Base-by-base conservation (phyloP, 2,888 invertebrate genomes). In the Melieria omissa region DNA sequence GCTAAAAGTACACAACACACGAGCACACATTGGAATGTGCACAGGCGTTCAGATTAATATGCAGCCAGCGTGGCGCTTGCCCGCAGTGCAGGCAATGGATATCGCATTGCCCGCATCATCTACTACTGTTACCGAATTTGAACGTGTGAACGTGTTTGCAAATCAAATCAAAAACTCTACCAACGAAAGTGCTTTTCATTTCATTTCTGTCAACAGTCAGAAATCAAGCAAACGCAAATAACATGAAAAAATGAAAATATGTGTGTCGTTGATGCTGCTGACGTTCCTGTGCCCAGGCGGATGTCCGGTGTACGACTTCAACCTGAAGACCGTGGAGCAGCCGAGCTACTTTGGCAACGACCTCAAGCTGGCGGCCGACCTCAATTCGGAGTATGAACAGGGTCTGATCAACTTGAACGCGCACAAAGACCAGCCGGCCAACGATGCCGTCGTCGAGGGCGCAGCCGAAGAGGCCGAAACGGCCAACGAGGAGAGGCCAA, bases 1-100 rank as follows among this genome's bases (percentile, higher is more conserved):
- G 95, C 96, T 97, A 88, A 71, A 81, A 82, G 69, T 44, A 67
- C 42, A 61, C 9, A 42, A 58, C 57, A 47, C 47, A 47, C n/a
- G 14, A 9, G n/a, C 16, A 29, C 29, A 29, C 29, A 29, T 29
- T 29, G 29, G 29, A 29, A 29, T 29, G 29, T 29, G 29, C 29
- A 29, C 29, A 29, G 3, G 29, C 29, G 29, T 29, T 3, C 29
- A 29, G 29, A 29, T 29, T 29, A 29, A 29, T 29, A 29, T 29
- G 29, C 29, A 29, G 29, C 29, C 29, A 29, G 29, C 29, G 29
- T 29, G 29, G 29, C 29, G 29, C 29, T 29, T 3, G 1, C 29
- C 1, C 0, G 29, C 29, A 29, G 29, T 29, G 1, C 0, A 29
- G 29, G 29, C 29, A 29, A 29, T 29, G 29, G 29, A 2, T 3